Percentiles rank a stretch among this genome's conserved stretches.
These are phyloP conservation scores for Anabas testudineus DNA, from an alignment of 2,797 vertebrate genomes.

Conservation along the genomic window DNA sequence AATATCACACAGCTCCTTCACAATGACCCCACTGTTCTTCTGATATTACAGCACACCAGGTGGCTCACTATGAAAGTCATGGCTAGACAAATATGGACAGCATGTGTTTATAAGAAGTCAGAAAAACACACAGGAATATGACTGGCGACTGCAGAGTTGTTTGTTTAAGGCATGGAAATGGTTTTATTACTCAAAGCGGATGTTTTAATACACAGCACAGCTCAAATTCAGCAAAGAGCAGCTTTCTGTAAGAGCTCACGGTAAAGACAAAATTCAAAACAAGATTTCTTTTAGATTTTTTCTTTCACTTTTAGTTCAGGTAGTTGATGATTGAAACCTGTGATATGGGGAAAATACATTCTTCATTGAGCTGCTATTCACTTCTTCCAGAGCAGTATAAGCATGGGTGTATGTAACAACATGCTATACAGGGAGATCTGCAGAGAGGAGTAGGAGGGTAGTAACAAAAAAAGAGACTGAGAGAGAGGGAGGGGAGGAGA, in stretches of 20 bases:
- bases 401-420: slow-evolving; percentile 43
- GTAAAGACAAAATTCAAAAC: neutral
- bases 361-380: slow-evolving; percentile 52
- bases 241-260: slow-evolving; percentile 10
- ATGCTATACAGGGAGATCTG: slow-evolving; percentile 40
- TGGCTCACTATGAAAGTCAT: slow-evolving; percentile 78
- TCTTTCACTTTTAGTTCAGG: slow-evolving; percentile 21
- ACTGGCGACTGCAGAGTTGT: neutral
- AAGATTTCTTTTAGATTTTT: slow-evolving; percentile 30
- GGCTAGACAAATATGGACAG: slow-evolving; percentile 70
- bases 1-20: slow-evolving; percentile 81
- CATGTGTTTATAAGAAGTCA: slow-evolving; percentile 46
- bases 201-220: slow-evolving; percentile 17
- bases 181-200: slow-evolving; percentile 5
- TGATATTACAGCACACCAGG: slow-evolving; percentile 84
- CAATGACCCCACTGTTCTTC: slow-evolving; percentile 84
- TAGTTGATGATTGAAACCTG: slow-evolving; percentile 27
- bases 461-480: slow-evolving; percentile 33
- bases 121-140: slow-evolving; percentile 18
- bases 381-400: slow-evolving; percentile 10
- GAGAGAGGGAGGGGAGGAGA: slow-evolving; percentile 1
- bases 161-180: slow-evolving; percentile 17
- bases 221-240: neutral
- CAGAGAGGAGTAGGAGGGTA: slow-evolving; percentile 43
- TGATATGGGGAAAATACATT: slow-evolving; percentile 42